Percentiles rank a stretch among this genome's conserved stretches.
Conservation (phyloP, 2,888 invertebrate genomes). For the Tethea ocularis region DNA sequence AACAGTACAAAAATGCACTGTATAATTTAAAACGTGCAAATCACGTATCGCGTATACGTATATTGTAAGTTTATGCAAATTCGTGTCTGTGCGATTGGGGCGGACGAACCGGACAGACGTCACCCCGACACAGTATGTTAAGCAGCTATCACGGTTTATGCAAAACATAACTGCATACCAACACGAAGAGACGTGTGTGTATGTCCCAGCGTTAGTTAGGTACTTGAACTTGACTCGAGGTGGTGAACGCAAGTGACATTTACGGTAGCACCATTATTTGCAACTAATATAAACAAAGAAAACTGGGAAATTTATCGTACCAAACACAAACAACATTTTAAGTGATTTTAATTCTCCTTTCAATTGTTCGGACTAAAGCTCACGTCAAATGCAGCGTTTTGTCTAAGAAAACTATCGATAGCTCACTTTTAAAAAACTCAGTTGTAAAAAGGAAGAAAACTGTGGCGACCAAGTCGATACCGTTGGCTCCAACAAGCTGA, state of each 20-base stretch:
- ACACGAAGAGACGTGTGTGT: conserved; percentile 51
- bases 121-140: conserved; percentile 53
- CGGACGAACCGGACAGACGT: conserved; percentile 53
- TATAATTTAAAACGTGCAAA: conserved; percentile 31
- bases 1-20: conserved; percentile 16
- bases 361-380: too few relatives aligned
- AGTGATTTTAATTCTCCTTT: too few relatives aligned
- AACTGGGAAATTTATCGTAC: not conserved
- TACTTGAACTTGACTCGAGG: conserved; percentile 75
- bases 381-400: conserved; percentile 9
- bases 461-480: conserved; percentile 76
- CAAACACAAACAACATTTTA: not conserved
- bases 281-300: not conserved
- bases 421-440: conserved; percentile 11
- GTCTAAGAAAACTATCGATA: conserved; percentile 5
- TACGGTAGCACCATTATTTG: conserved; percentile 10
- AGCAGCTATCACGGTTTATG: conserved; percentile 50
- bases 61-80: conserved; percentile 63
- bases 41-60: conserved; percentile 51
- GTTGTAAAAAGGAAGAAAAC: conserved; percentile 48
- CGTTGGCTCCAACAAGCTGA: conserved; percentile 76
- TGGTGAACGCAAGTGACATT: conserved; percentile 42
- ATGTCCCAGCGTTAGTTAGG: conserved; percentile 42
- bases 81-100: conserved; percentile 38
- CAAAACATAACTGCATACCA: conserved; percentile 54